Base-by-base conservation (phyloP, 2,113 vertebrate genomes). In the Hypanus sabinus region DNA sequence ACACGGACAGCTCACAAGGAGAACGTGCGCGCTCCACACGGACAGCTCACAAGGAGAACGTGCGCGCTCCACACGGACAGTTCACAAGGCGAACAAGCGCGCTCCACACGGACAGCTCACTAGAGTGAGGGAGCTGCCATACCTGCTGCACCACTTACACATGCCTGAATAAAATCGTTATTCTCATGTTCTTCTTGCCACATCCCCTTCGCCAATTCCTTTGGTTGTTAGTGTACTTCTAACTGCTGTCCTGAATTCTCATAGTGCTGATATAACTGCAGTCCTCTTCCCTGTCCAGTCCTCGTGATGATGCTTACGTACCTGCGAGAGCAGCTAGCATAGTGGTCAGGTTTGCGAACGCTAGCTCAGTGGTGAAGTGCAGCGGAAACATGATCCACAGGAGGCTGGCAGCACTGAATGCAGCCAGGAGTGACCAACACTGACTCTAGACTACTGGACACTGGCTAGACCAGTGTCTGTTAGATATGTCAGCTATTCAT, bases 151-250 rank as follows among this genome's bases (percentile, higher is more conserved):
- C 70, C 22, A 73, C 71, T 73, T 24, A 73, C 5, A 7, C 68
- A n/a, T 10, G 75, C 75, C 75, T 76, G 24, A 3, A n/a, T n/a
- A 76, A 76, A 76, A n/a, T n/a, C 11, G 24, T 76, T 30, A n/a
- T 30, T 10, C 30, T 76, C 16, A 6, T 46, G 38, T 83, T 55
- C 46, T 10, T 60, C 60, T 68, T 27, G 71, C 68, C 94, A 46
- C 30, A 20, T 62, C 70, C 73, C 60, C 70, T 65, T 90, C 83
- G 22, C 57, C 30, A 12, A 30, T 1, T 60, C 22, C 12, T 80
- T 0, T 94, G 22, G 94, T 46, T 94, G 93, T 95, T 55, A 46
- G 68, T 70, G 68, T 70, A 11, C 68, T 18, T 70, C 68, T 11
- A 70, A 70, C 68, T 70, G 68, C 12, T 70, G 68, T 11, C 68